Evolutionary conservation across 1,140 invertebrate species (phyloP), one percentile per base, ranked within the genome.

Genomic region (Heliconius hermathena): DNA sequence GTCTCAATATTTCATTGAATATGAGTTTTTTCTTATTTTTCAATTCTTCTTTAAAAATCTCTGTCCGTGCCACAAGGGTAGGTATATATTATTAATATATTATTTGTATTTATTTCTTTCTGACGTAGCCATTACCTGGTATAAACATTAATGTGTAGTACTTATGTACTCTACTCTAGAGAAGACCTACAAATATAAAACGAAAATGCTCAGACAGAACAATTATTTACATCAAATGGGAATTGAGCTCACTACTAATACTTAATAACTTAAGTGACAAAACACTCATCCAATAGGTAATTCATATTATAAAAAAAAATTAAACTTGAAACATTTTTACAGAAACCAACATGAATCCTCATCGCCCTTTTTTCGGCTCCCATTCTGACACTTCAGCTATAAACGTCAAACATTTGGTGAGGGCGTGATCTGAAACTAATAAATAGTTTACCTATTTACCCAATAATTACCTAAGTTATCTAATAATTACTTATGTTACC

Each of bases 381-480:
- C 89, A 90, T 57, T 90, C 89, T 26, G 90, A 91, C 82, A 89
- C 90, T 0, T 91, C 90, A 9, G 85, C 88, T 22, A 89, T 90
- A 71, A 87, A 89, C 80, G 85, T 90, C 71, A 90, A 90, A 80
- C 78, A 85, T 73, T 84, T 89, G 90, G 90, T 91, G 89, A 90
- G 83, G 38, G 22, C 57, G 46, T 72, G 70, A 60, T 41, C 18
- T 33, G 29, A 6, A 66, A 36, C 8, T 22, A 75, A 70, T 36
- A 41, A 76, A 70, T 29, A 33, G 13, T 9, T 76, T 18, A 75
- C 20, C 22, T 60, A 22, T n/a, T 22, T 60, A 60, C 60, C 60
- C n/a, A 26, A 66, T 26, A 66, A 66, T 66, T 29, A 26, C 60
- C 22, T 66, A 26, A 60, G 8, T 26, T 60, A 60, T 8, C 54